Base-by-base conservation (phyloP, 1,140 invertebrate species). In the Trichonephila inaurata region DNA sequence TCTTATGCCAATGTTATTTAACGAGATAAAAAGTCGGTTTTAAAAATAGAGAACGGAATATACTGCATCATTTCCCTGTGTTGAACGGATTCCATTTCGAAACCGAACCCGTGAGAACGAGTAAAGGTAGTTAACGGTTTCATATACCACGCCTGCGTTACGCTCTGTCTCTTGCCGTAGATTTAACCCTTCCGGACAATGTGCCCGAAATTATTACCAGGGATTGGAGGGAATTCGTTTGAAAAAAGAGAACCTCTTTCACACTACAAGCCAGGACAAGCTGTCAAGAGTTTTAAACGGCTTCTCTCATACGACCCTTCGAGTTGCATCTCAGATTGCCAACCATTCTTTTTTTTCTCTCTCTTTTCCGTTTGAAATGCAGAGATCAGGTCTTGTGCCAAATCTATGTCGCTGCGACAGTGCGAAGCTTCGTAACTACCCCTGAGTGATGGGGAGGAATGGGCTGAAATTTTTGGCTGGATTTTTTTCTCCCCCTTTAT, bases 261-360 rank as follows among this genome's bases (percentile, higher is more conserved):
- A 77, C 72, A 19, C 33, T 77, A 77, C 72, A 33, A 77, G 72
- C 72, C 72, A 66, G 40, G 64, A 51, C 69, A 44, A 24, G 89
- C 89, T 90, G 89, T 90, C 69, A 77, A 87, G 62, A 81, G 66
- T 90, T 90, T 90, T 77, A 90, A 90, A 90, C 89, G 89, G 69
- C 89, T 60, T 44, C 51, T 40, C 51, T 90, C 89, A 77, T 24
- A 40, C 51, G 69, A 33, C 89, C 58, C 60, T 58, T 64, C 21
- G 14, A 64, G 62, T 64, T 69, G 62, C 21, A 24, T 66, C 87
- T 89, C 69, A 77, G 89, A 77, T 81, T 90, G 89, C 89, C 85
- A 85, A 58, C 82, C 21, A n/a, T 12, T 60, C 24, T n/a, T 62
- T 87, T 90, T 77, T 61, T 58, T 72, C 60, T 60, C 69, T 6